Base-by-base conservation (phyloP, 2,113 vertebrate genomes). In the Macquaria australasica region DNA sequence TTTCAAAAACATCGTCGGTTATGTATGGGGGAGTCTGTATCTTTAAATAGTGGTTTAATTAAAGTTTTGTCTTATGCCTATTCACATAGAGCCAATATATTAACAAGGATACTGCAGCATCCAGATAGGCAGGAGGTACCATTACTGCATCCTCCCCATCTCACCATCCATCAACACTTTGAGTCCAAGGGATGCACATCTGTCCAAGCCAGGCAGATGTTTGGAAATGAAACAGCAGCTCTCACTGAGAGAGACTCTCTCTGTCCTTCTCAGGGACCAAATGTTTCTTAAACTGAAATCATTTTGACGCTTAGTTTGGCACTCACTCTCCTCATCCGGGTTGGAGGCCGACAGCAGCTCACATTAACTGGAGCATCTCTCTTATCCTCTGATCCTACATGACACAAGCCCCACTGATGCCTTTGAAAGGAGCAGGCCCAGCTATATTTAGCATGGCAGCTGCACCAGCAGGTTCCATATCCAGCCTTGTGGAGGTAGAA, bases 361-460 rank as follows among this genome's bases (percentile, higher is more conserved):
- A 77, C 85, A 84, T 92, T 83, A 89, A 88, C 84, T 81, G 77
- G 81, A 90, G 76, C 84, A 80, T 91, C 80, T 81, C 84, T 75
- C 67, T 88, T 80, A 83, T 87, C 81, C 80, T 83, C 75, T 87
- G 88, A 87, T 89, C 81, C 82, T 86, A 53, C 85, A 64, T 89
- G 90, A 91, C 88, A 85, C 87, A 34, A 88, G 77, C 70, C 81
- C 71, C 71, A 71, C 66, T 81, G 87, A 92, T 91, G 87, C 74
- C 87, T 89, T 66, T 89, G 80, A 89, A 86, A 87, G 60, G 72
- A 92, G 88, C 82, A 91, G 88, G 67, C 51, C 48, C 67, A 2
- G 77, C 73, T 93, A 92, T 92, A 88, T 94, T 90, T 94, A 94
- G 88, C 73, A 41, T 51, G 37, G 82, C 87, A 90, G 91, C 91